Evolutionary conservation across 2,888 invertebrate genomes (phyloP).

Genomic region (Papilio elwesi): DNA sequence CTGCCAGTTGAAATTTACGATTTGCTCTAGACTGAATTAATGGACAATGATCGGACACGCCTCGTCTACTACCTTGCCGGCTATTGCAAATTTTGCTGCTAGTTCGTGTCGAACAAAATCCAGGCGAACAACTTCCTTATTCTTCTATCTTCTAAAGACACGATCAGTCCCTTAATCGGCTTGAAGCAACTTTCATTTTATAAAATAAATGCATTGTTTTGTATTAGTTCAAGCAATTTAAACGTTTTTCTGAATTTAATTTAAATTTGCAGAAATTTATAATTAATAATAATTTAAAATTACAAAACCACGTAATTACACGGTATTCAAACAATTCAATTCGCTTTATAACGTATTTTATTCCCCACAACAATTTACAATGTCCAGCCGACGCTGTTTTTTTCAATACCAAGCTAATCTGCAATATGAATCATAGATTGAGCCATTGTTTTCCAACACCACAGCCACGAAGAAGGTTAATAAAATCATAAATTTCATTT

Average conservation of each 20-base stretch:
- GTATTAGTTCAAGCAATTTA: neutral
- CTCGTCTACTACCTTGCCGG: constrained; percentile 10
- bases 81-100: constrained; percentile 15
- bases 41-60: constrained; percentile 18
- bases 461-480: constrained; percentile 24
- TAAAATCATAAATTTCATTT: constrained; percentile 36
- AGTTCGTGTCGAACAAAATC: neutral
- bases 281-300: no score
- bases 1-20: constrained; percentile 24
- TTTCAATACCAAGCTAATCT: constrained; percentile 20
- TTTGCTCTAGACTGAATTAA: constrained; percentile 27
- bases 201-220: neutral
- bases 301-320: constrained; percentile 26
- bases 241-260: neutral
- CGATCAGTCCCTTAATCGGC: neutral
- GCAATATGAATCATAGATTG: constrained; percentile 34
- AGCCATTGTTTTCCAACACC: constrained; percentile 26
- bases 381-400: constrained; percentile 6
- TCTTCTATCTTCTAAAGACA: neutral
- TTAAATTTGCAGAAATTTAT: no score
- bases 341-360: constrained; percentile 32
- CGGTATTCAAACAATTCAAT: constrained; percentile 29
- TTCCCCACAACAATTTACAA: constrained; percentile 31
- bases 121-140: neutral
- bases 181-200: no score